Conservation (phyloP, 2,888 invertebrate species). For the Caenorhabditis drosophilae region DNA sequence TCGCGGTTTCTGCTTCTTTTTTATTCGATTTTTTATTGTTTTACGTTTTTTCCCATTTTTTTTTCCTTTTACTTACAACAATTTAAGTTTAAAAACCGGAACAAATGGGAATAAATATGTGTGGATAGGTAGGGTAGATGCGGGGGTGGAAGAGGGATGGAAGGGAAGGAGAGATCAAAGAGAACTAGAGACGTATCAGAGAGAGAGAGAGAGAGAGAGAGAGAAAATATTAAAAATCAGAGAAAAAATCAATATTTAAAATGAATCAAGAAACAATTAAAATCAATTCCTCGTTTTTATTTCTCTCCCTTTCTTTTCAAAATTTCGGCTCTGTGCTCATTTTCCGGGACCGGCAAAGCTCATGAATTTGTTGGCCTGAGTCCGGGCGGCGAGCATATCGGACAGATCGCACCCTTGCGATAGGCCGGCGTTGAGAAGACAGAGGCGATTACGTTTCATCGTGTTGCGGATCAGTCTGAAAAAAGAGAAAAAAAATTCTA, state of each 20-base stretch:
- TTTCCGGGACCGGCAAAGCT: constrained; percentile 60
- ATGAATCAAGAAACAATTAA: background rate
- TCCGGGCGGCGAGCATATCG: constrained; percentile 56
- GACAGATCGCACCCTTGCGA: constrained; percentile 63
- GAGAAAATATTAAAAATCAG: constrained; percentile 1
- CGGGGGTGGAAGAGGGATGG: background rate
- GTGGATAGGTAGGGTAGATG: no score
- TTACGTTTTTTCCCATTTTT: no score
- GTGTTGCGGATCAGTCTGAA: background rate
- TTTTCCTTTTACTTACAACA: no score
- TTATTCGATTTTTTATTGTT: no score
- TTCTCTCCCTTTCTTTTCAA: no score
- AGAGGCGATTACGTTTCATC: constrained; percentile 53
- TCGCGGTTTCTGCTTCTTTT: no score
- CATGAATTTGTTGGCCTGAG: constrained; percentile 58
- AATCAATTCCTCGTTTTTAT: no score
- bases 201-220: constrained; percentile 10
- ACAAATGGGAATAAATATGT: no score
- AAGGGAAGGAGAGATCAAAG: background rate
- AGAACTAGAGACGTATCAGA: background rate
- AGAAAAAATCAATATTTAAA: background rate
- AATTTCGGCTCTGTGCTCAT: background rate
- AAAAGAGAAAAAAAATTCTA: no score
- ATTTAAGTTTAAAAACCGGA: no score
- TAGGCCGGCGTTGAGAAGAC: constrained; percentile 63